A percentile compares a stretch with the other conserved stretches of the same genome.
These are phyloP conservation scores for Lithobius niger DNA, from an alignment of 1,140 invertebrate genomes.

Conservation along the genomic window DNA sequence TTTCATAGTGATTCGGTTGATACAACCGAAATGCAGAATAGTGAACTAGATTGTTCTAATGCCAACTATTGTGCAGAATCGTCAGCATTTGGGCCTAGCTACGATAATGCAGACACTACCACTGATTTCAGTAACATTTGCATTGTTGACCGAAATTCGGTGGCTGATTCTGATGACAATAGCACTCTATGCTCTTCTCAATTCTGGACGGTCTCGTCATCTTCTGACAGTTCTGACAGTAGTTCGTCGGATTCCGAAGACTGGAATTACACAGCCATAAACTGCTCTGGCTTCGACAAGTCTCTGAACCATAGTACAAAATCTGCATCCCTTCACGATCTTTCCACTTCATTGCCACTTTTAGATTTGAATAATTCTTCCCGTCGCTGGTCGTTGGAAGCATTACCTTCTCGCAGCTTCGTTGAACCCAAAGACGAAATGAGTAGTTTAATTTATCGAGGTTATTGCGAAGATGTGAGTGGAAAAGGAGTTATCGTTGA, in stretches of 20 bases:
- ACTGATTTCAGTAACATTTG: neutral
- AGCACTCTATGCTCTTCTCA: neutral
- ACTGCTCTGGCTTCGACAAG: neutral
- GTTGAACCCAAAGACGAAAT: neutral
- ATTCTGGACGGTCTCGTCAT: neutral
- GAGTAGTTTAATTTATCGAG: neutral
- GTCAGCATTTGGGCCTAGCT: neutral
- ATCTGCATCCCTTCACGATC: neutral
- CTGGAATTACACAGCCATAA: neutral
- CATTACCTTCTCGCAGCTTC: constrained; percentile 1
- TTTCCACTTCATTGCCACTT: neutral
- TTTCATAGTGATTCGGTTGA: neutral
- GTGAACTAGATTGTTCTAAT: neutral
- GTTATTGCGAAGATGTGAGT: neutral
- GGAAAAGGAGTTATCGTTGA: neutral
- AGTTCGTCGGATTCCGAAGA: neutral
- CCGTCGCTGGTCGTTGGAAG: neutral
- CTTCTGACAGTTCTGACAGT: too few relatives aligned
- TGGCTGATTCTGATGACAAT: neutral
- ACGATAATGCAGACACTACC: neutral
- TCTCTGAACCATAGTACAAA: neutral
- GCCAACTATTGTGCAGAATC: neutral
- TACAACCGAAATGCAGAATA: neutral
- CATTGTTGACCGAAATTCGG: neutral
- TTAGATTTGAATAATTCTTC: neutral